Evolutionary conservation across 2,888 invertebrate genomes (phyloP), one percentile per base, ranked within the genome.

Genomic region (Tinea semifulvella): DNA sequence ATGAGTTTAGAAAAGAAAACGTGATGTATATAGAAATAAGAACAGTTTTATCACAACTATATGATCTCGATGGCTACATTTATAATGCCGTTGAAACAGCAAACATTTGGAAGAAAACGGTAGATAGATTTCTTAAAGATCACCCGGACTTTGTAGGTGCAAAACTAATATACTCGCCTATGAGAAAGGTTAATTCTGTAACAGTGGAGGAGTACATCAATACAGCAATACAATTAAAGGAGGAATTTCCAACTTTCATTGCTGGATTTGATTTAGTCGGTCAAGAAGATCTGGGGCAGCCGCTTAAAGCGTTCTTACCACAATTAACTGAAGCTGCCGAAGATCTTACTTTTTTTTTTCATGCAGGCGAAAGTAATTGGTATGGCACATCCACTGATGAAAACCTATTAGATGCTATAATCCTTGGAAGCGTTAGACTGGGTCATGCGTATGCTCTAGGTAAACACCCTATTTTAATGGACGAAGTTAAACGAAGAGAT

Each of bases 301-400:
- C 89, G 0, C 65, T 88, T 0, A 67, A 77, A 26, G 73, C 85
- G 1, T 90, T 87, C 53, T 59, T 85, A 0, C 65, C 84, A 0
- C 70, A 84, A 49, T 56, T 92, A 3, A 56, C 79, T 6, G 56
- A 70, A 31, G 61, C 81, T 13, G 65, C 79, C 0, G 63, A 80
- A 0, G 63, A 81, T 2, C 63, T 91, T 3, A 79, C 87, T 44
- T 88, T 86, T 54, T 91, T 87, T 56, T 90, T 92, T 50, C 92
- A 93, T 57, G 90, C 92, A 0, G 93, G 91, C 1, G 92, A 93
- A 70, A 92, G 92, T 0, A 88, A 89, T 56, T 90, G 90, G 90
- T 84, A 81, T 55, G 90, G 86, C 4, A 70, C 69, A 3, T 61
- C 67, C 1, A 83, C 86, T 1, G 92, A 93, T 58, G 85, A 88